Conservation (phyloP, 2,113 vertebrate species). For the Silurus asotus region DNA sequence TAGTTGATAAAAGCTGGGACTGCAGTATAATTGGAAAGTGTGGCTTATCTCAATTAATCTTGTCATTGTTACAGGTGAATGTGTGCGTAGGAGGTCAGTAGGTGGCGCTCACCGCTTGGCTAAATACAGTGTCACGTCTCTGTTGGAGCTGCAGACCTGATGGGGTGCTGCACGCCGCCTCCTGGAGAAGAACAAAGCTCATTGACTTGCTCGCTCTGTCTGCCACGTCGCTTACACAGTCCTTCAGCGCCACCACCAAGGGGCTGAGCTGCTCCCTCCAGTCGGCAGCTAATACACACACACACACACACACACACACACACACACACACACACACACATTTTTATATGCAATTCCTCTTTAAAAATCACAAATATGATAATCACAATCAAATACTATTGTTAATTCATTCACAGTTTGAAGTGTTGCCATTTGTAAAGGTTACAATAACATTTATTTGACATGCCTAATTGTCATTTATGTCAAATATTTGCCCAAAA, state of each 20-base stretch:
- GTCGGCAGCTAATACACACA: constrained; percentile 72
- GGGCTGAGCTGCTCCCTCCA: constrained; percentile 89
- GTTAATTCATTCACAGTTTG: neutral
- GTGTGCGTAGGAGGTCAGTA: neutral
- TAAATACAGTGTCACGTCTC: constrained; percentile 92
- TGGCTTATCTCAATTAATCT: neutral
- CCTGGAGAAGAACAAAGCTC: constrained; percentile 94
- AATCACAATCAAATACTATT: neutral
- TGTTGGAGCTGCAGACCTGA: constrained; percentile 88
- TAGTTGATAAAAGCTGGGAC: neutral
- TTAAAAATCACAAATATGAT: neutral
- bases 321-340: neutral
- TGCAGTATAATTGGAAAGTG: neutral
- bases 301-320: neutral
- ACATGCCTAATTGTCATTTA: neutral
- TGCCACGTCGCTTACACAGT: constrained; percentile 88
- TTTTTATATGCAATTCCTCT: neutral
- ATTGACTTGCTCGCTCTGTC: constrained; percentile 87
- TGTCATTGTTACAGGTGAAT: neutral
- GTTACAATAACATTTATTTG: neutral
- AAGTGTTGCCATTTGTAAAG: too few species aligned
- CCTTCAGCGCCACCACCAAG: constrained; percentile 83
- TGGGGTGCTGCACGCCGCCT: constrained; percentile 87
- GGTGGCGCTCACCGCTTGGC: constrained; percentile 85
- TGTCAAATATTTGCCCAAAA: neutral